These are phyloP conservation scores for Zoroaster sp. DNA, from an alignment of 53 echinoderm and acorn worm species.

Conservation along the genomic window DNA sequence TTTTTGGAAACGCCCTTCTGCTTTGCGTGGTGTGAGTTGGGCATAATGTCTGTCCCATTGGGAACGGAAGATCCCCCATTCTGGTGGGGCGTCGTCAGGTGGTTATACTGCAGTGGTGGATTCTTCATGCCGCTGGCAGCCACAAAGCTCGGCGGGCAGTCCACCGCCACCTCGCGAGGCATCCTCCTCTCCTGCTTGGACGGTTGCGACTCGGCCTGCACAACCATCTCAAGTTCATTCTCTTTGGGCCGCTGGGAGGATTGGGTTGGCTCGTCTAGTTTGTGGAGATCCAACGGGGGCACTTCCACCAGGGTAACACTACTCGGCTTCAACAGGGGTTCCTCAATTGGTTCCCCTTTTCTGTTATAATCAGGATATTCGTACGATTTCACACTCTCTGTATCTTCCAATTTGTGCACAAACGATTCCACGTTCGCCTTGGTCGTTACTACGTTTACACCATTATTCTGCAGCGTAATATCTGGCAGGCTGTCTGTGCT, in stretches of 20 bases:
- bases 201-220: conserved; percentile 24
- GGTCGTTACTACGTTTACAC: conserved; percentile 30
- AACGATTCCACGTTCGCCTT: conserved; percentile 30
- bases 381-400: conserved; percentile 21
- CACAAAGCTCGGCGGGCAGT: conserved; percentile 96
- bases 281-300: conserved; percentile 19
- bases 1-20: conserved; percentile 8
- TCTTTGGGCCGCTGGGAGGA: conserved; percentile 16
- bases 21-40: conserved; percentile 12
- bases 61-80: conserved; percentile 74
- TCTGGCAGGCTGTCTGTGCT: conserved; percentile 48
- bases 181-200: conserved; percentile 29
- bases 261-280: conserved; percentile 16
- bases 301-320: not conserved
- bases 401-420: not conserved
- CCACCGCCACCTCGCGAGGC: conserved; percentile 91
- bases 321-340: conserved; percentile 18
- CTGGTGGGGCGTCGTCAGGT: conserved; percentile 6
- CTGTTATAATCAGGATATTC: conserved; percentile 25
- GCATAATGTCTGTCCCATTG: conserved; percentile 69
- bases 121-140: conserved; percentile 99
- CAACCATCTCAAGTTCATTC: conserved; percentile 33
- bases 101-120: conserved; percentile 70
- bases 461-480: conserved; percentile 22
- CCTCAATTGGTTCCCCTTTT: conserved; percentile 9